Evolutionary conservation across 2,113 vertebrate genomes (phyloP), one percentile per base, ranked within the genome.

Genomic region (Ancistrus triradiatus): DNA sequence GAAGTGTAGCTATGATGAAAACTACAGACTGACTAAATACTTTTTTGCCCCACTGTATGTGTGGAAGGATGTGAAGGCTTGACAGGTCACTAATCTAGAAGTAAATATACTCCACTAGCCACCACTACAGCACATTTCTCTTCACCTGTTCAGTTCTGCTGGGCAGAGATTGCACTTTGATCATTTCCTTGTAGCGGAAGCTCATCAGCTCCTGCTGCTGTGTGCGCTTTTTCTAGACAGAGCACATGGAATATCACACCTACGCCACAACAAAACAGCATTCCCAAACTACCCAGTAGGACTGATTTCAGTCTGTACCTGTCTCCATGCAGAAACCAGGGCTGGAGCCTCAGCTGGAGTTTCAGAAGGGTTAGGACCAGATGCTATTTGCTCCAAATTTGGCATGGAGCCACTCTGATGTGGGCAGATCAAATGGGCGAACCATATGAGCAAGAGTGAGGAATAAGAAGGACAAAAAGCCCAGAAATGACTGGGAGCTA

Each of bases 291-390:
- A n/a, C n/a, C n/a, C n/a, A n/a, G n/a, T n/a, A n/a, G n/a, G n/a
- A n/a, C n/a, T n/a, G n/a, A n/a, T n/a, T 33, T 14, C 3, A 7
- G 21, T 57, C 6, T 61, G 90, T 94, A 95, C 91, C 92, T 93
- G 91, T 88, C 88, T 94, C 93, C 93, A 95, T 73, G 86, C 84
- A 6, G 84, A 83, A 4, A 64, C 52, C 17, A 87, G 88, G 4
- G 56, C 60, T 24, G 77, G 74, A 65, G 79, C 81, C 79, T 85
- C 83, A 72, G 81, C 74, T 28, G 73, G 80, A 78, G 79, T 78
- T 64, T 85, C 80, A 74, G 79, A 62, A 5, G 77, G 66, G 14
- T 77, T 82, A 24, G 10, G 2, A 70, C 25, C 22, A 70, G 72
- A 80, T 72, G 76, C 63, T 81, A 85, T 76, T 80, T 77, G 80